Evolutionary conservation across 2,888 invertebrate species (phyloP), one percentile per base, ranked within the genome.

Genomic region (Syrphus vitripennis): DNA sequence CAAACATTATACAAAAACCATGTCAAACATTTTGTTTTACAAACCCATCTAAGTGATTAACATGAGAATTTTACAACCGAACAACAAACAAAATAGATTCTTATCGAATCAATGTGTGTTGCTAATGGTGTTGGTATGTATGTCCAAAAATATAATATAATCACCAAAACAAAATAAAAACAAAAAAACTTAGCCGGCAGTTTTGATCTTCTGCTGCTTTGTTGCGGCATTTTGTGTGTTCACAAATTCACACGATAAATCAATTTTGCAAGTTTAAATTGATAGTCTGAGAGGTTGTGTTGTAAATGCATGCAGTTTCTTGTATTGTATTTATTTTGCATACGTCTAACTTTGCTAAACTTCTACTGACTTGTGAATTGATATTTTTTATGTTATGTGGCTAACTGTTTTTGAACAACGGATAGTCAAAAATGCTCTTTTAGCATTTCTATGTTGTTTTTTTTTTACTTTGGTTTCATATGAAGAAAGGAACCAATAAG

Each of bases 241-340:
- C 3, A 16, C 14, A 7, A 42, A 57, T n/a, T 76, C 61, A 81
- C 81, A 81, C 37, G 59, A 70, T 19, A 81, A 81, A 48, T 76
- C 75, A 76, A 81, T 50, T 50, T 76, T 76, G 40, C n/a, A 9
- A 9, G 40, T 26, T 50, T 7, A 14, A 14, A 26, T 3, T 24
- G 6, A 50, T 50, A 50, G n/a, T 6, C 24, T 24, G 50, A 6
- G 50, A 24, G 4, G 24, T 50, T 24, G 14, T 24, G 24, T 48
- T 48, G 42, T 3, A 3, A 42, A 40, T 40, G n/a, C n/a, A n/a
- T n/a, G n/a, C n/a, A n/a, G n/a, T n/a, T n/a, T n/a, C n/a, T n/a
- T n/a, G n/a, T n/a, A n/a, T n/a, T n/a, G n/a, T n/a, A n/a, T n/a
- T n/a, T n/a, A n/a, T n/a, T n/a, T n/a, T n/a, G n/a, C n/a, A n/a